Conservation (phyloP, 2,888 invertebrate species). For the Creontiades dilutus region DNA sequence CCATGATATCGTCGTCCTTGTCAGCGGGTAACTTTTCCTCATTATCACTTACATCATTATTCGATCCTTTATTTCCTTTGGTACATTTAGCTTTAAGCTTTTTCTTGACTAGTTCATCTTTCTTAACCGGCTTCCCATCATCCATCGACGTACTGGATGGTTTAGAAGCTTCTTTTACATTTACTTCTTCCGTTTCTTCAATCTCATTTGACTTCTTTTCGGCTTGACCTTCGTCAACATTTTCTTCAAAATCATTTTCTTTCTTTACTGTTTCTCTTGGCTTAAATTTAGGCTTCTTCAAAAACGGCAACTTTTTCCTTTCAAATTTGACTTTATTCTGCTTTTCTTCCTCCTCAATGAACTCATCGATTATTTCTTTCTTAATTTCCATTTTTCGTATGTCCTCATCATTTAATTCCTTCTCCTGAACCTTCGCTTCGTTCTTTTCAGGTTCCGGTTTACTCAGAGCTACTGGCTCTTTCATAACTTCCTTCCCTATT, state of each 20-base stretch:
- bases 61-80: constrained; percentile 58
- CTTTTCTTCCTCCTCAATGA: constrained; percentile 70
- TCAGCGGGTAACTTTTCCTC: constrained; percentile 74
- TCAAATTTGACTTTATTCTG: constrained; percentile 57
- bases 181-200: not conserved
- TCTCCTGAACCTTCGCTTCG: constrained; percentile 45
- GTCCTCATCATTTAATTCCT: constrained; percentile 57
- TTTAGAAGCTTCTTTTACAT: constrained; percentile 48
- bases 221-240: not conserved
- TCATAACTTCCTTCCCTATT: constrained; percentile 70
- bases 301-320: constrained; percentile 61
- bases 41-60: constrained; percentile 77
- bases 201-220: not conserved
- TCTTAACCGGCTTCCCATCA: constrained; percentile 50
- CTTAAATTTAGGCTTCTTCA: constrained; percentile 62
- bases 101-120: constrained; percentile 71
- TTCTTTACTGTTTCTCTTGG: constrained; percentile 55
- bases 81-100: constrained; percentile 58
- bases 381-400: constrained; percentile 66
- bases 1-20: constrained; percentile 76
- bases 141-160: not conserved
- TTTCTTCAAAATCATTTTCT: not conserved
- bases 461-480: constrained; percentile 73
- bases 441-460: constrained; percentile 46
- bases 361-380: constrained; percentile 68